These are phyloP conservation scores for Proisotoma minuta DNA, from an alignment of 2,888 invertebrate genomes.

Conservation along the genomic window DNA sequence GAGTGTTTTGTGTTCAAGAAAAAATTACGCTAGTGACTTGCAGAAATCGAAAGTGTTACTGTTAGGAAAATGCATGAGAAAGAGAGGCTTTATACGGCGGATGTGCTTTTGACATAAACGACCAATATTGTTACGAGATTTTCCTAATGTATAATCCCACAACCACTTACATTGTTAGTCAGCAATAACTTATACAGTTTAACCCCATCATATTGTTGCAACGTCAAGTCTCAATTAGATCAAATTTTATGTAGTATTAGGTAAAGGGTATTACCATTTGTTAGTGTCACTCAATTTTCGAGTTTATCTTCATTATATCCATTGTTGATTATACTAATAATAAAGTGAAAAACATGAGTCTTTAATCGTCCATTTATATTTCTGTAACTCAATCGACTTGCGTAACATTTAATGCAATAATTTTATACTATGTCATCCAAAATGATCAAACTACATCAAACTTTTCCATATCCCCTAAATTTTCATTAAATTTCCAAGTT, in stretches of 20 bases:
- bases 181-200: neutral
- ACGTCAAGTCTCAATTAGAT: conserved; percentile 12
- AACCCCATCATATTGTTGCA: conserved; percentile 9
- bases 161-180: conserved; percentile 12
- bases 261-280: neutral
- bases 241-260: conserved; percentile 3
- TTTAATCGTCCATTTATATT: neutral
- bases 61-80: conserved; percentile 37
- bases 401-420: neutral
- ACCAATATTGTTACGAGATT: conserved; percentile 22
- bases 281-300: neutral
- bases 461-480: too few relatives aligned
- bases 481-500: too few relatives aligned
- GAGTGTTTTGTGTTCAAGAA: too few relatives aligned
- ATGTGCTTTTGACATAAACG: conserved; percentile 34
- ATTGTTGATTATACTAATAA: neutral
- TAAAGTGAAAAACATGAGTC: neutral
- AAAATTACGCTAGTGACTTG: conserved; percentile 30
- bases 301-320: conserved; percentile 2
- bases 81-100: conserved; percentile 46
- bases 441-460: too few relatives aligned
- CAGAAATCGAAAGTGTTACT: conserved; percentile 45
- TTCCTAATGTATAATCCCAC: conserved; percentile 20
- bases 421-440: too few relatives aligned
- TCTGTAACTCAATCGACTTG: neutral